Evolutionary conservation across 2,888 invertebrate genomes (phyloP).

Genomic region (Melangyna quadrimaculata): DNA sequence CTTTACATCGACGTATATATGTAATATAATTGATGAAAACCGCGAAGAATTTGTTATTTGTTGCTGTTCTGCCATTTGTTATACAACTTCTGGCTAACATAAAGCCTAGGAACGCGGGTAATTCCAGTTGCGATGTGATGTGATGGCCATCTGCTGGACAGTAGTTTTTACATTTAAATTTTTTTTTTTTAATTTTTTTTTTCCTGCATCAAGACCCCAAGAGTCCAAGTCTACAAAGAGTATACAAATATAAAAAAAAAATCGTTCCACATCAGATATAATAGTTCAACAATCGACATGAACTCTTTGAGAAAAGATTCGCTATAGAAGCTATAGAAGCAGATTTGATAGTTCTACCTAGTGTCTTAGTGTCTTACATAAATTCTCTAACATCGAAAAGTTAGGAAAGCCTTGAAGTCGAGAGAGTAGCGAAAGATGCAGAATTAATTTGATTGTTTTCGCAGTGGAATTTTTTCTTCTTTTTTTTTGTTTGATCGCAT

Average conservation of each 20-base stretch:
- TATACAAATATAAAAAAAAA: background rate
- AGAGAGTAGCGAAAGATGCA: slow-evolving; percentile 21
- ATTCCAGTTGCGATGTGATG: slow-evolving; percentile 41
- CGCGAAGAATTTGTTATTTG: slow-evolving; percentile 57
- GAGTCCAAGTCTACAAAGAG: slow-evolving; percentile 43
- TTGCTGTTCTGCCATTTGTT: slow-evolving; percentile 52
- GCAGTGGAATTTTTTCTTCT: slow-evolving; percentile 29
- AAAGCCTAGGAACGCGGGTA: slow-evolving; percentile 53
- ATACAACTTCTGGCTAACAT: slow-evolving; percentile 43
- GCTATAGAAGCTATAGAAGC: no score
- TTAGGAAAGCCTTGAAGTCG: background rate
- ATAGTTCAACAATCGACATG: slow-evolving; percentile 61
- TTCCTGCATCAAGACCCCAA: background rate
- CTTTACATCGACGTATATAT: background rate
- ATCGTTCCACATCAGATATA: slow-evolving; percentile 58
- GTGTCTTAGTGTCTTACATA: slow-evolving; percentile 13
- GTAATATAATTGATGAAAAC: slow-evolving; percentile 45
- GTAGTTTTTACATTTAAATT: slow-evolving; percentile 52
- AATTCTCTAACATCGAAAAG: background rate
- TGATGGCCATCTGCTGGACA: slow-evolving; percentile 8
- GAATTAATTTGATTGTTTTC: slow-evolving; percentile 69
- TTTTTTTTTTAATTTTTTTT: slow-evolving; percentile 3
- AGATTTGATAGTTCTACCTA: slow-evolving; percentile 42
- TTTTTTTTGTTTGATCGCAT: background rate
- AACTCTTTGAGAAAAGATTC: slow-evolving; percentile 66